Evolutionary conservation across 2,113 vertebrate species (phyloP).

Genomic region (Coturnix japonica): DNA sequence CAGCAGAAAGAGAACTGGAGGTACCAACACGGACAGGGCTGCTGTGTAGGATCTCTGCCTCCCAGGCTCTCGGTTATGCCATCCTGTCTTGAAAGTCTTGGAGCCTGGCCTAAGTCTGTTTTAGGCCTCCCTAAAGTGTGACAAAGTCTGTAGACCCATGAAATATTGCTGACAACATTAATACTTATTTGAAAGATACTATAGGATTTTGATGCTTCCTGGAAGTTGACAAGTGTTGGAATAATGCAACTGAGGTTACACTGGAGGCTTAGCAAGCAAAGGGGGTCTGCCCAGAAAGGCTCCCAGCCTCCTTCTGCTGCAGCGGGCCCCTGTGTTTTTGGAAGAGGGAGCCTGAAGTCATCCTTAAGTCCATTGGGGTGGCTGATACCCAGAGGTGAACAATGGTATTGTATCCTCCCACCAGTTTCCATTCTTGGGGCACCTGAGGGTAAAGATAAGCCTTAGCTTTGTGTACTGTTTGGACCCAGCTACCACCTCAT

Average conservation of each 20-base stretch:
- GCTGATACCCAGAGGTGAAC: background rate
- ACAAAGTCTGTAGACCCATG: background rate
- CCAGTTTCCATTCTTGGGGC: background rate
- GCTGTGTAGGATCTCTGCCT: background rate
- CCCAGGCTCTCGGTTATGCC: background rate
- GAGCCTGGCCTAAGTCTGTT: background rate
- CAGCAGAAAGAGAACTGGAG: background rate
- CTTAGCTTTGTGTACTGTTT: background rate
- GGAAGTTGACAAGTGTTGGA: background rate
- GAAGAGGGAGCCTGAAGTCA: background rate
- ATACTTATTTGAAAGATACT: background rate
- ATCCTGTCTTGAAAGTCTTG: background rate
- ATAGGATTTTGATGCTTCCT: rapidly evolving
- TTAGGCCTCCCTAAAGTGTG: background rate
- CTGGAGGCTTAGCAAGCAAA: background rate
- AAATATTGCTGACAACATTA: background rate
- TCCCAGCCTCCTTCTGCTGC: background rate
- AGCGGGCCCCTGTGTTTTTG: background rate
- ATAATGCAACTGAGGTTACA: background rate
- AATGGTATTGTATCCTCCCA: background rate
- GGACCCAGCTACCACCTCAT: background rate
- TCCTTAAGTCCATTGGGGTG: rapidly evolving
- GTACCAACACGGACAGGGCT: background rate
- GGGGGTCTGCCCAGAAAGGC: background rate
- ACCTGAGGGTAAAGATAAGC: background rate